These are phyloP conservation scores for Steromphala cineraria DNA, from an alignment of 2,888 invertebrate species.

Conservation along the genomic window DNA sequence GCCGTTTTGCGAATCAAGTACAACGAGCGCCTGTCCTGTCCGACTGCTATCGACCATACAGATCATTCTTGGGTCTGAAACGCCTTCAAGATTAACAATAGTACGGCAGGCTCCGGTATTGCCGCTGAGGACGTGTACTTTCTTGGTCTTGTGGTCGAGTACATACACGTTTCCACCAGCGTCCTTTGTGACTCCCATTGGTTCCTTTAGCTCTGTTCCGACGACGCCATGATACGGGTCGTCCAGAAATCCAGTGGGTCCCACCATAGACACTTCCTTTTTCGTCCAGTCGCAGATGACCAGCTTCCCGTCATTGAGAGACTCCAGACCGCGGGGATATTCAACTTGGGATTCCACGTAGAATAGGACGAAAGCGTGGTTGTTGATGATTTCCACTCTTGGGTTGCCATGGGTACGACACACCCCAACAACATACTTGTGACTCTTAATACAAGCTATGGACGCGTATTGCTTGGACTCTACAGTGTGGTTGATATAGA, in stretches of 20 bases:
- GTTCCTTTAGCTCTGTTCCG: background rate
- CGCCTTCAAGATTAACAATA: background rate
- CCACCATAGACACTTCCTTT: background rate
- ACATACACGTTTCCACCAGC: background rate
- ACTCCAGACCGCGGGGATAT: conserved; percentile 4
- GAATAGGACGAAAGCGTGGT: background rate
- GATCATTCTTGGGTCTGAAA: background rate
- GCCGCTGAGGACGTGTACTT: background rate
- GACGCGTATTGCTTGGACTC: background rate
- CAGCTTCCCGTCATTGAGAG: background rate
- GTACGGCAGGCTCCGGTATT: background rate
- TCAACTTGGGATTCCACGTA: background rate
- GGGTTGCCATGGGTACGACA: conserved; percentile 15
- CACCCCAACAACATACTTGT: background rate
- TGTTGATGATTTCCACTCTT: background rate
- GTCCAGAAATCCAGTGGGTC: background rate
- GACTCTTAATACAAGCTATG: background rate
- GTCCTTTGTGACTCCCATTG: conserved; percentile 7
- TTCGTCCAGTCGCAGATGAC: conserved; percentile 22
- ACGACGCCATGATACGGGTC: background rate
- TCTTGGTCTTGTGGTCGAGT: background rate
- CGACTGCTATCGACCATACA: background rate
- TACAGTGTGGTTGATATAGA: background rate
- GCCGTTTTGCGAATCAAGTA: background rate
- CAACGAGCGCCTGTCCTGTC: background rate